Percentiles rank a stretch among this genome's conserved stretches.
Conservation (phyloP, 2,888 invertebrate genomes). For the Ligdia adustata region DNA sequence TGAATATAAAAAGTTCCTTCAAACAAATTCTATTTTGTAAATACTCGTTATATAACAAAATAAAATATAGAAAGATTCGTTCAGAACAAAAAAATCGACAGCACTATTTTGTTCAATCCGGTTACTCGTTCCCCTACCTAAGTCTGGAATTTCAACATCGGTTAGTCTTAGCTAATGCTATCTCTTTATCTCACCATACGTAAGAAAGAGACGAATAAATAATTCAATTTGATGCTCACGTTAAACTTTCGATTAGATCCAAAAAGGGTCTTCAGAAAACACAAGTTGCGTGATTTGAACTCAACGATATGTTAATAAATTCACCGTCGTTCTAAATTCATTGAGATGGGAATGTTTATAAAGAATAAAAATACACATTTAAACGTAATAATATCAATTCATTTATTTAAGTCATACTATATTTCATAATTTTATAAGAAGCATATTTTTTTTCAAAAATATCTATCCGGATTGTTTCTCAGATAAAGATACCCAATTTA, state of each 20-base stretch:
- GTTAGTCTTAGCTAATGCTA: conserved; percentile 45
- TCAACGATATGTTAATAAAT: conserved; percentile 53
- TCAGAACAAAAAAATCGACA: conserved; percentile 8
- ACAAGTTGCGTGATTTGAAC: conserved; percentile 42
- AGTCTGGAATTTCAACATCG: conserved; percentile 45
- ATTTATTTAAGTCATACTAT: too few species aligned
- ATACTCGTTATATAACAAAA: too few species aligned
- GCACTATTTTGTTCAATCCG: conserved; percentile 46
- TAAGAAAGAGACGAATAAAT: conserved; percentile 31
- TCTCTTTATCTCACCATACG: conserved; percentile 39
- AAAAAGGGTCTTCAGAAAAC: conserved; percentile 36
- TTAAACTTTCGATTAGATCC: conserved; percentile 36
- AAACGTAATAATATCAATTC: conserved; percentile 33
- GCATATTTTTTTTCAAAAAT: background rate
- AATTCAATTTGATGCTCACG: conserved; percentile 32
- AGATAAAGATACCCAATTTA: conserved; percentile 25
- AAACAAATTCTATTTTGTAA: too few species aligned
- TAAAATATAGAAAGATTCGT: conserved; percentile 1
- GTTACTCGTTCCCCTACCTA: conserved; percentile 50
- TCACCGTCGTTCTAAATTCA: conserved; percentile 43
- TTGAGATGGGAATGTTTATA: conserved; percentile 45
- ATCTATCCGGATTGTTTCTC: conserved; percentile 20
- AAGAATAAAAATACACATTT: conserved; percentile 33
- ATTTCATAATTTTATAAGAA: background rate
- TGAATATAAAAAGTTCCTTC: background rate